Evolutionary conservation across 2,113 vertebrate genomes (phyloP), one percentile per base, ranked within the genome.

Genomic region (Paramisgurnus dabryanus): DNA sequence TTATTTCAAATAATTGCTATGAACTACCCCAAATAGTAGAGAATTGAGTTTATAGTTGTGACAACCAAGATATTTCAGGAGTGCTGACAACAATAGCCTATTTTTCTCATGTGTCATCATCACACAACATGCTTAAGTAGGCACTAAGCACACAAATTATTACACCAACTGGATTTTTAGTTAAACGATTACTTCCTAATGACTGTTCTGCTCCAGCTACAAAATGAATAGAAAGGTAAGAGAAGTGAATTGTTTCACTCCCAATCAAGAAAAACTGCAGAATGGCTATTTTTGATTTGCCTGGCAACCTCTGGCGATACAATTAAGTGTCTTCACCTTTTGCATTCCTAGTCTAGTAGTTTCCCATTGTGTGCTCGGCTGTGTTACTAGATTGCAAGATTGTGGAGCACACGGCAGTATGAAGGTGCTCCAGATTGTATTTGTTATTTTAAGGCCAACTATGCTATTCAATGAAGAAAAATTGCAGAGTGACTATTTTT

Each of bases 251-350:
- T 72, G 4, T 72, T 41, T 4, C 4, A 50, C 34, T 39, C 49
- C 27, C 9, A 57, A 58, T 72, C 69, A 58, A 57, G 57, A 0
- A 58, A 60, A 60, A 43, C 55, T 22, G 53, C 4, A 13, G 71
- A n/a, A 1, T 7, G n/a, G 17, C 55, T 7, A 2, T 58, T 58
- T 47, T 17, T 53, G 43, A 5, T 73, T 10, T 0, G n/a, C 11
- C 71, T 73, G 71, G 50, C 50, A 57, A n/a, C 9, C 39, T 45
- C 40, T 45, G 39, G 17, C 71, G 55, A 74, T 74, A 74, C 40
- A 45, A 45, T 39, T 60, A 22, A 13, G 9, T 34, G 27, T 34
- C 27, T 34, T 34, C 27, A 34, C 27, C 27, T 34, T 34, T 34
- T 34, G 27, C 27, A 34, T 34, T 34, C 27, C 27, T 34, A 34